Evolutionary conservation across 2,113 vertebrate genomes (phyloP).

Genomic region (Amblyornis subalaris): DNA sequence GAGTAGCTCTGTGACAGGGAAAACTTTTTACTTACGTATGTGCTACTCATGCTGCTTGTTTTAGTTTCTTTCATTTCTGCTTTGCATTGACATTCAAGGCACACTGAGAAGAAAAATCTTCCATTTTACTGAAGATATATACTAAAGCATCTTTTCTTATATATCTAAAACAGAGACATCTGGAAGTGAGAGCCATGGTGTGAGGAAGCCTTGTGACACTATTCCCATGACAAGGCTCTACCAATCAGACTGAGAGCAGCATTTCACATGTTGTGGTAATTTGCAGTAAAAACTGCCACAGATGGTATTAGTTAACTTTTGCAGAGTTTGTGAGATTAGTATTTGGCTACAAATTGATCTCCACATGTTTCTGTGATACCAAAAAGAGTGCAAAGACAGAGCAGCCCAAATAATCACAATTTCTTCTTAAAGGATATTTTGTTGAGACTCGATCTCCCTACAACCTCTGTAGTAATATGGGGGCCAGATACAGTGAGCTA

Average conservation of each 20-base stretch:
- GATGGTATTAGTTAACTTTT: slow-evolving; percentile 31
- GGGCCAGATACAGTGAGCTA: background rate
- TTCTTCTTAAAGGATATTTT: background rate
- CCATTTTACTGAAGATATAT: background rate
- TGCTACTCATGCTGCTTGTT: background rate
- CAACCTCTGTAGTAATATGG: background rate
- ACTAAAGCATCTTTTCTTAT: background rate
- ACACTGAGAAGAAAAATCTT: background rate
- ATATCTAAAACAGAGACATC: background rate
- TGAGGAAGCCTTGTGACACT: background rate
- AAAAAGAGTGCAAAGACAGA: background rate
- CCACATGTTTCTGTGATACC: background rate
- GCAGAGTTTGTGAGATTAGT: background rate
- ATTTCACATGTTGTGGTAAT: slow-evolving; percentile 7
- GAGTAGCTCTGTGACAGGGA: background rate
- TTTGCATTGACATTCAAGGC: background rate
- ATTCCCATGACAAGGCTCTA: background rate
- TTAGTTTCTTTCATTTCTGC: background rate
- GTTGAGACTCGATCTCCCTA: background rate
- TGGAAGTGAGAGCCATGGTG: background rate
- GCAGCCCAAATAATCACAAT: background rate
- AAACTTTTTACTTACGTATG: background rate
- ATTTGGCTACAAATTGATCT: background rate
- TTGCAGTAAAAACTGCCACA: slow-evolving; percentile 26
- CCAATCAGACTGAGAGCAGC: background rate